phyloP scores from a whole-genome alignment of 2,888 invertebrate species.

The Linhomoeus sp. region DNA sequence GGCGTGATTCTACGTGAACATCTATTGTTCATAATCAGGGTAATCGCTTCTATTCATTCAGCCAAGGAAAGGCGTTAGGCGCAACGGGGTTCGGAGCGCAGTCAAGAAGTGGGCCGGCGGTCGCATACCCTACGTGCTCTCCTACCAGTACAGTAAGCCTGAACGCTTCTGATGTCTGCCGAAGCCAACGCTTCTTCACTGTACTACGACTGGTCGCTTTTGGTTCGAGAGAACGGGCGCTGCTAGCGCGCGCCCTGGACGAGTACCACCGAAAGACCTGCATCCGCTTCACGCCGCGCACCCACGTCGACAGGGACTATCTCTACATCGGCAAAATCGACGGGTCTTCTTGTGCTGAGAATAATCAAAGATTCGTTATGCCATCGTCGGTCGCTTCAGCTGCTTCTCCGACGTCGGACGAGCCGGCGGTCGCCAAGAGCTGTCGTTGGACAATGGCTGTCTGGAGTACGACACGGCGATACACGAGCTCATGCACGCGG shows the following conservation, averaged over 20 bases:
- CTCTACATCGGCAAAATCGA: slow-evolving; percentile 27
- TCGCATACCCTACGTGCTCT: slow-evolving; percentile 25
- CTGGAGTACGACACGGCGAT: slow-evolving; percentile 26
- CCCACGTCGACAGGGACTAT: slow-evolving; percentile 20
- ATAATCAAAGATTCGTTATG: not conserved
- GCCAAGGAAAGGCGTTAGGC: slow-evolving; percentile 3
- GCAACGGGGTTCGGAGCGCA: slow-evolving; percentile 5
- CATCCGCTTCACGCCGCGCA: slow-evolving; percentile 20
- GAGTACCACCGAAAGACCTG: slow-evolving; percentile 24
- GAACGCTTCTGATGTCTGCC: not conserved
- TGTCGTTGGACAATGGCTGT: slow-evolving; percentile 26
- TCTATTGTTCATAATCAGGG: no score
- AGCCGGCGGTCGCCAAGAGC: slow-evolving; percentile 25
- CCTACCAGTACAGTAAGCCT: slow-evolving; percentile 16
- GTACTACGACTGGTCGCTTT: not conserved
- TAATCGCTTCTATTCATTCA: no score
- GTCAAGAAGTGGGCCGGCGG: slow-evolving; percentile 25
- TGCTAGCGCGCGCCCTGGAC: slow-evolving; percentile 21
- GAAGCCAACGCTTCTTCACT: no score
- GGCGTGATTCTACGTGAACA: not conserved
- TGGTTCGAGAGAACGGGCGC: slow-evolving; percentile 15
- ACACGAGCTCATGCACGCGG: slow-evolving; percentile 23
- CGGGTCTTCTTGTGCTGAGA: slow-evolving; percentile 11
- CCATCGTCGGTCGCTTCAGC: no score
- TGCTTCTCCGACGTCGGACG: slow-evolving; percentile 26